These are phyloP conservation scores for Pseudopipra pipra DNA, from an alignment of 2,113 vertebrate species.

Conservation along the genomic window DNA sequence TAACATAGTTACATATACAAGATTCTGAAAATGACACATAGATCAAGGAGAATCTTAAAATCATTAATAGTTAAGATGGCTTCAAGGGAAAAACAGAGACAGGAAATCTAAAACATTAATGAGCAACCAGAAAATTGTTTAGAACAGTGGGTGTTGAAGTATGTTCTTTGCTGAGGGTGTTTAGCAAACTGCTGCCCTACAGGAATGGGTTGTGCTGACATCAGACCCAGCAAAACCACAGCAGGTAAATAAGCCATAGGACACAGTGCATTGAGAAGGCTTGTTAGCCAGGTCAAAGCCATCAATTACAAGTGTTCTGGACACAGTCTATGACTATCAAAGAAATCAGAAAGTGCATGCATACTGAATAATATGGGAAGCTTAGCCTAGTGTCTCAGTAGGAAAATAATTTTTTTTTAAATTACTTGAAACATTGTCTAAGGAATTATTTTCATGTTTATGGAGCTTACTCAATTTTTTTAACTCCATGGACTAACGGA, in stretches of 20 bases:
- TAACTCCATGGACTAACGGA: not conserved
- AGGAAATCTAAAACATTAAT: not conserved
- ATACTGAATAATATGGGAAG: not conserved
- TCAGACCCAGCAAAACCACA: not conserved
- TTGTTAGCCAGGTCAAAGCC: not conserved
- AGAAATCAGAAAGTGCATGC: not conserved
- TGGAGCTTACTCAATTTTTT: not conserved
- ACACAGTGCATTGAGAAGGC: not conserved
- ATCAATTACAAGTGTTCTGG: not conserved
- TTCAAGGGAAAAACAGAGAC: not conserved
- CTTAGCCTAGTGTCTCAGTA: not conserved
- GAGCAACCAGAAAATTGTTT: not conserved
- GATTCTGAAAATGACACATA: not conserved
- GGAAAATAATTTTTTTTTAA: not conserved
- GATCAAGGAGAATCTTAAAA: not conserved
- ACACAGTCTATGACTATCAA: not conserved
- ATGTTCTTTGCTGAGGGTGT: not conserved
- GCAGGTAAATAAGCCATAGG: not conserved
- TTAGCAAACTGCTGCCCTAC: not conserved
- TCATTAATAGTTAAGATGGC: not conserved
- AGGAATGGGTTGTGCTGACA: not conserved
- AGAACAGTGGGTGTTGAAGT: not conserved
- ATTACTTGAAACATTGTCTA: not conserved
- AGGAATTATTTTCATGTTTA: not conserved
- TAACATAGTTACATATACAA: not conserved